Conservation (phyloP, 2,113 vertebrate species). For the Mus musculus region GRCm39 chr17:77913001-77913500, state of each 20-base stretch:
- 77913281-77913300: too few relatives aligned
- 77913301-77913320: too few relatives aligned
- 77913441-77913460: too few relatives aligned
- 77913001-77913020: neutral
- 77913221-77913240: neutral
- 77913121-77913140: neutral
- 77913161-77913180: neutral
- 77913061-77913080: neutral
- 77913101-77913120: neutral
- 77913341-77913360: too few relatives aligned
- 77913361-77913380: too few relatives aligned
- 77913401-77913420: too few relatives aligned
- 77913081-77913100: neutral
- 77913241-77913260: neutral
- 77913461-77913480: too few relatives aligned
- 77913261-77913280: too few relatives aligned
- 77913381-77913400: too few relatives aligned
- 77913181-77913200: fast-evolving
- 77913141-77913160: neutral
- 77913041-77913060: neutral
- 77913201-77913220: fast-evolving
- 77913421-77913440: too few relatives aligned
- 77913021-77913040: neutral
- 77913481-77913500: too few relatives aligned
- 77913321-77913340: too few relatives aligned